Conservation (phyloP, 2,888 invertebrate genomes). For the Acronicta alni region DNA sequence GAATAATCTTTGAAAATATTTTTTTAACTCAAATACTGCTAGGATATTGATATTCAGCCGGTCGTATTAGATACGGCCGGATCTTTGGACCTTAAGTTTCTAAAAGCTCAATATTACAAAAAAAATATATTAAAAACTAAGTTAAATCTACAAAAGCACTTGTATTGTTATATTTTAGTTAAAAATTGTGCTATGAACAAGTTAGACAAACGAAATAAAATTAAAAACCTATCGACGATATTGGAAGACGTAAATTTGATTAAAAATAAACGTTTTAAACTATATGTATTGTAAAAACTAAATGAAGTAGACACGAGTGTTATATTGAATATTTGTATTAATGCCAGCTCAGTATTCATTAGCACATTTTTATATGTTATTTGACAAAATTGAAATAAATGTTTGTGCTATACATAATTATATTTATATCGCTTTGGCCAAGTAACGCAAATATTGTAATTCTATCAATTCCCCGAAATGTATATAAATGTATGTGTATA, state of each 20-base stretch:
- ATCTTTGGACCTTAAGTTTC: slow-evolving; percentile 86
- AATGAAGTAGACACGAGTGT: slow-evolving; percentile 32
- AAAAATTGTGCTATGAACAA: slow-evolving; percentile 77
- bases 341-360: too few relatives aligned
- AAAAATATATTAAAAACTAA: slow-evolving; percentile 71
- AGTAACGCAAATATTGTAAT: not conserved
- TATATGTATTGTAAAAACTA: slow-evolving; percentile 47
- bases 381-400: not conserved
- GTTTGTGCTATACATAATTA: not conserved
- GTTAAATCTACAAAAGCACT: slow-evolving; percentile 78
- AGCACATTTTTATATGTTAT: not conserved
- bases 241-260: slow-evolving; percentile 81
- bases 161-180: slow-evolving; percentile 72
- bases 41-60: slow-evolving; percentile 68
- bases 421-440: not conserved
- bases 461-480: too few relatives aligned
- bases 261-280: slow-evolving; percentile 50
- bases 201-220: slow-evolving; percentile 65
- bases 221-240: slow-evolving; percentile 66
- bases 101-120: slow-evolving; percentile 78
- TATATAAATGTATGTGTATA: too few relatives aligned
- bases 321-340: not conserved
- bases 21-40: slow-evolving; percentile 79
- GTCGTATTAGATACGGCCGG: slow-evolving; percentile 77
- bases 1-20: slow-evolving; percentile 63